A percentile compares a stretch with the other conserved stretches of the same genome.
These are phyloP conservation scores for Zaprionus davidi DNA, from an alignment of 1,140 invertebrate species.

Conservation along the genomic window DNA sequence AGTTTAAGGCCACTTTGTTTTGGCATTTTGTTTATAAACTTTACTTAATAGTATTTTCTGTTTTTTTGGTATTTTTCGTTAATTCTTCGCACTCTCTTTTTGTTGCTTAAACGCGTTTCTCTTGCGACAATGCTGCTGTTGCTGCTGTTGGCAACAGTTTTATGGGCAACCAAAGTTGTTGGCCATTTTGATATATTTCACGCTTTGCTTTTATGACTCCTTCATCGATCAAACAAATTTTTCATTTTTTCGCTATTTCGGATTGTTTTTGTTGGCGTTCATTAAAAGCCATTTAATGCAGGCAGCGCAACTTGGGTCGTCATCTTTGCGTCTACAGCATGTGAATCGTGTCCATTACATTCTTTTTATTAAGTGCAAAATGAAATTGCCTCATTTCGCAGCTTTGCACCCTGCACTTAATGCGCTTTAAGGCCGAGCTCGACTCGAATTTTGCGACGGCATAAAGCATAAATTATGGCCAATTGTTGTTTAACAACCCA, in stretches of 20 bases:
- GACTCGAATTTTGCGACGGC: conserved; percentile 69
- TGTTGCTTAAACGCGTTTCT: too few species aligned
- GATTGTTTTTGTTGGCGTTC: conserved; percentile 8
- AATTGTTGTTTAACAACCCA: conserved; percentile 23
- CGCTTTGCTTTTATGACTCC: conserved; percentile 50
- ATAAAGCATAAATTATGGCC: conserved; percentile 49
- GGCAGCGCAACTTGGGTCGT: conserved; percentile 31
- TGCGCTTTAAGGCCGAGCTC: conserved; percentile 63
- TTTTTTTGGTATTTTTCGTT: conserved; percentile 7
- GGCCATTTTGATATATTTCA: conserved; percentile 56
- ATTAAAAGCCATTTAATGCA: conserved; percentile 59
- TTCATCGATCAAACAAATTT: conserved; percentile 22
- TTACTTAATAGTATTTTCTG: conserved; percentile 30
- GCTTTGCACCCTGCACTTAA: conserved; percentile 41
- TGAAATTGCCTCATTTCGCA: conserved; percentile 67
- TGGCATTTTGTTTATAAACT: conserved; percentile 41
- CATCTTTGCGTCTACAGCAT: conserved; percentile 39
- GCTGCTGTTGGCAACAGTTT: conserved; percentile 43
- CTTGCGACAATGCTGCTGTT: conserved; percentile 5
- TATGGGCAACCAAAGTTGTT: conserved; percentile 37
- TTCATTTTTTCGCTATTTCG: conserved; percentile 9
- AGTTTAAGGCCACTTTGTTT: conserved; percentile 32
- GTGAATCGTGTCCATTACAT: conserved; percentile 58
- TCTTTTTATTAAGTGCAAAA: conserved; percentile 75
- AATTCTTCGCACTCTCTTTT: conserved; percentile 5